Evolutionary conservation across 2,797 vertebrate species (phyloP).

Genomic region (Apogon hyalosoma): DNA sequence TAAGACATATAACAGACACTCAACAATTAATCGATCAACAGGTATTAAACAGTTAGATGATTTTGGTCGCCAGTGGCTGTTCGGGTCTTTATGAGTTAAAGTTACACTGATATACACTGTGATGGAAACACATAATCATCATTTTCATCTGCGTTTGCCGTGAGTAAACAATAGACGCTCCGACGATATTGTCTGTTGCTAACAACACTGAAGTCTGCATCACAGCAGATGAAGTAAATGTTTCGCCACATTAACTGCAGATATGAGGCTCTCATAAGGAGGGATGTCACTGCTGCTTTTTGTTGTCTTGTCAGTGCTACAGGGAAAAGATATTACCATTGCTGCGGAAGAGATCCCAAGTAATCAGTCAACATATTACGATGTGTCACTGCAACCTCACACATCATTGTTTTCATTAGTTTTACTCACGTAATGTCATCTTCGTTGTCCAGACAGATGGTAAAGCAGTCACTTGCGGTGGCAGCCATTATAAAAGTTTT

Average conservation of each 20-base stretch:
- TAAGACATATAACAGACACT: too few species aligned
- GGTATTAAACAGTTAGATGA: too few species aligned
- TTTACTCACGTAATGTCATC: slow-evolving; percentile 39
- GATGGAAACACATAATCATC: not conserved
- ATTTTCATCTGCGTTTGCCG: slow-evolving; percentile 5
- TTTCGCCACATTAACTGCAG: slow-evolving; percentile 62
- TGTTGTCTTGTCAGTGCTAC: slow-evolving; percentile 43
- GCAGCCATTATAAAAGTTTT: slow-evolving; percentile 53
- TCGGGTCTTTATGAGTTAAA: not conserved
- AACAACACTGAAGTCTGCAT: slow-evolving; percentile 34
- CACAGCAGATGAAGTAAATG: slow-evolving; percentile 45
- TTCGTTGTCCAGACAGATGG: slow-evolving; percentile 57
- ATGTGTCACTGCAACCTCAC: slow-evolving; percentile 52
- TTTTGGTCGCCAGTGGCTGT: too few species aligned
- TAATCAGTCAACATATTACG: slow-evolving; percentile 63
- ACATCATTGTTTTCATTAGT: slow-evolving; percentile 69
- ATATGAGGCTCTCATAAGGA: slow-evolving; percentile 43
- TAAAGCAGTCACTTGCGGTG: slow-evolving; percentile 40
- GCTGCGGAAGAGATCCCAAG: slow-evolving; percentile 48
- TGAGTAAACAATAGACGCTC: slow-evolving; percentile 25
- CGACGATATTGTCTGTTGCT: slow-evolving; percentile 15
- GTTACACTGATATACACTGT: not conserved
- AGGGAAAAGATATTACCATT: slow-evolving; percentile 45
- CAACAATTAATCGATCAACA: too few species aligned
- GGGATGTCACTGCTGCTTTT: slow-evolving; percentile 36